Evolutionary conservation across 2,888 invertebrate genomes (phyloP).

Genomic region (Sminthurides aquaticus): DNA sequence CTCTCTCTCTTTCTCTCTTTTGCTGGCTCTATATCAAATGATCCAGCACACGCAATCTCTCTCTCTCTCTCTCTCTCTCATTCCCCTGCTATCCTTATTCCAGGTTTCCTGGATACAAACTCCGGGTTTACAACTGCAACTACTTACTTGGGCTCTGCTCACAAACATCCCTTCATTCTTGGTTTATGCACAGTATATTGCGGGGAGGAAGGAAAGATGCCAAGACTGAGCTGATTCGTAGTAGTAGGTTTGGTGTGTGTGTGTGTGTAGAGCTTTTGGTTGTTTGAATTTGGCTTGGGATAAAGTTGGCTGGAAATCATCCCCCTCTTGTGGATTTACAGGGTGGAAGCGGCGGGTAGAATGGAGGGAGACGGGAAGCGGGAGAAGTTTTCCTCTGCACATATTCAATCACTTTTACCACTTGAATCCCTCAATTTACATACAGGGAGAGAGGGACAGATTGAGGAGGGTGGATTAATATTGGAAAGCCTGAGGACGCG

Average conservation of each 20-base stretch:
- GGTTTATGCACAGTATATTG: neutral
- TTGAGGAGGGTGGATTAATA: neutral
- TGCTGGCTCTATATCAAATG: neutral
- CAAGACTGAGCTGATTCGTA: too few relatives aligned
- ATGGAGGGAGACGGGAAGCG: too few relatives aligned
- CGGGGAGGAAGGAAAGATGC: neutral
- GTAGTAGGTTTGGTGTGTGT: too few relatives aligned
- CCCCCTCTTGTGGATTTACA: neutral
- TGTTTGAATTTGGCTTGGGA: neutral
- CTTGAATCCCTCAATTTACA: conserved; percentile 6
- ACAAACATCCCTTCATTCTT: neutral
- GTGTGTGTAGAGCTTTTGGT: too few relatives aligned
- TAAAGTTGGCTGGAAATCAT: neutral
- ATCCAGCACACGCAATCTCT: neutral
- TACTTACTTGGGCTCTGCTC: too few relatives aligned
- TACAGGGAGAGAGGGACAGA: neutral
- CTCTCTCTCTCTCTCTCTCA: too few relatives aligned
- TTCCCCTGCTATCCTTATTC: too few relatives aligned
- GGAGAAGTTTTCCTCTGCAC: neutral
- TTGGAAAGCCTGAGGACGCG: neutral
- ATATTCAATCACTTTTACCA: conserved; percentile 7
- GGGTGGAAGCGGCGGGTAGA: neutral
- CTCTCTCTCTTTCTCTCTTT: neutral
- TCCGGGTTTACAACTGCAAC: too few relatives aligned
- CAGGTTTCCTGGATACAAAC: too few relatives aligned